phyloP scores from a whole-genome alignment of 2,888 invertebrate species.

The Tridacna gigas region DNA sequence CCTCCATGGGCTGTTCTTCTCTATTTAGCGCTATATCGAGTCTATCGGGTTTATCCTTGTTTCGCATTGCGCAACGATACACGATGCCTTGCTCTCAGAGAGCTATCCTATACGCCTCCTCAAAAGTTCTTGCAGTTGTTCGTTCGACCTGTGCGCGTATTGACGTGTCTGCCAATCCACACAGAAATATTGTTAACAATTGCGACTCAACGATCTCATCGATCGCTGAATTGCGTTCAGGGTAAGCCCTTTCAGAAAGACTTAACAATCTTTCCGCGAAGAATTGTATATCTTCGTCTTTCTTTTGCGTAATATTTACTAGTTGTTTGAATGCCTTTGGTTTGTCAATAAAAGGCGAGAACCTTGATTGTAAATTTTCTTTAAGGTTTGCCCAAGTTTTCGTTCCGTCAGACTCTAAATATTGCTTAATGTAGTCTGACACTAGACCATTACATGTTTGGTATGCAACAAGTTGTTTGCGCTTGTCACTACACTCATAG shows the following conservation, averaged over 20 bases:
- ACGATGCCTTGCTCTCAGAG: conserved; percentile 19
- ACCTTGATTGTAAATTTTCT: conserved; percentile 16
- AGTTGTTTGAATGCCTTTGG: conserved; percentile 3
- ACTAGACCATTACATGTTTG: conserved; percentile 1
- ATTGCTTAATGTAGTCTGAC: conserved; percentile 5
- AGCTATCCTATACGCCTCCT: conserved; percentile 20
- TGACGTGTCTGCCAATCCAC: not conserved
- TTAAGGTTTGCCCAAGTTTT: not conserved
- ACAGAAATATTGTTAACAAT: conserved; percentile 23
- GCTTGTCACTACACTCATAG: not conserved
- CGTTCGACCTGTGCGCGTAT: conserved; percentile 30
- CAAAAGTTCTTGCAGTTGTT: conserved; percentile 1
- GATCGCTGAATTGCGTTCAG: conserved; percentile 12
- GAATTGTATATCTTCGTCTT: not conserved
- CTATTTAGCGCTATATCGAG: not conserved
- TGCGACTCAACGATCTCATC: conserved; percentile 22
- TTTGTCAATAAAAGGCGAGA: conserved; percentile 12
- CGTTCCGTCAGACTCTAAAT: not conserved
- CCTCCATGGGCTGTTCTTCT: conserved; percentile 8
- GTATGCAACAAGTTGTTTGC: conserved; percentile 2
- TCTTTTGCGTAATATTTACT: conserved; percentile 11
- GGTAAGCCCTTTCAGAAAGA: conserved; percentile 16
- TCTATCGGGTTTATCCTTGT: not conserved
- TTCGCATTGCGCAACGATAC: conserved; percentile 20
- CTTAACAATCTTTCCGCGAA: conserved; percentile 14